Evolutionary conservation across 2,888 invertebrate genomes (phyloP), one percentile per base, ranked within the genome.

Genomic region (Galeopsomyia nigrocyanea): DNA sequence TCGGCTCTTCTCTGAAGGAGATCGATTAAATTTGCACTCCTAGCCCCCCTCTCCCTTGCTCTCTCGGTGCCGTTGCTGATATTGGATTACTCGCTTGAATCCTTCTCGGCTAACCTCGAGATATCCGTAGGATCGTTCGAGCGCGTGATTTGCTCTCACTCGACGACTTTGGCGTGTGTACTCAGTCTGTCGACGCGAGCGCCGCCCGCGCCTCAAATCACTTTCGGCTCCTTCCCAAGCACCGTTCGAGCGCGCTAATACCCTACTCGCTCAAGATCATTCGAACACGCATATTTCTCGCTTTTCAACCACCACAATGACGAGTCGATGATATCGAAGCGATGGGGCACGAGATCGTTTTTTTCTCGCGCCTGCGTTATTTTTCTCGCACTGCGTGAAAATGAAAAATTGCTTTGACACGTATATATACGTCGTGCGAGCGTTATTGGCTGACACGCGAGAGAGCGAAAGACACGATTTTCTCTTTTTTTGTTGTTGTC

Each of bases 1-100:
- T 26, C 5, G 26, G 26, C 39, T 39, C 46, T n/a, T 50, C 21
- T 6, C 26, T 22, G 10, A 47, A 31, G 64, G 39, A 61, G 76
- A 76, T 74, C 72, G 74, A 76, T 76, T 74, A 74, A 74, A 71
- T 66, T 68, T 76, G 68, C 66, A 75, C 68, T 73, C 66, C 49
- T 31, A 39, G 39, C 63, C 31, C 46, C n/a, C n/a, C n/a, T n/a
- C n/a, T n/a, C n/a, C n/a, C n/a, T n/a, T n/a, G n/a, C n/a, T n/a
- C n/a, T n/a, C n/a, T 9, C 61, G 62, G 10, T 19, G 58, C 58
- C n/a, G n/a, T n/a, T 56, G 13, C 56, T 19, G 47, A 73, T 76
- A 74, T 76, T 76, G 71, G 76, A 76, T 74, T 76, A 76, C 67
- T 64, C 62, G 67, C 70, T 67, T 63, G 63, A 71, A 56, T 74